Base-by-base conservation (phyloP, 2,113 vertebrate genomes). In the Podilymbus podiceps region DNA sequence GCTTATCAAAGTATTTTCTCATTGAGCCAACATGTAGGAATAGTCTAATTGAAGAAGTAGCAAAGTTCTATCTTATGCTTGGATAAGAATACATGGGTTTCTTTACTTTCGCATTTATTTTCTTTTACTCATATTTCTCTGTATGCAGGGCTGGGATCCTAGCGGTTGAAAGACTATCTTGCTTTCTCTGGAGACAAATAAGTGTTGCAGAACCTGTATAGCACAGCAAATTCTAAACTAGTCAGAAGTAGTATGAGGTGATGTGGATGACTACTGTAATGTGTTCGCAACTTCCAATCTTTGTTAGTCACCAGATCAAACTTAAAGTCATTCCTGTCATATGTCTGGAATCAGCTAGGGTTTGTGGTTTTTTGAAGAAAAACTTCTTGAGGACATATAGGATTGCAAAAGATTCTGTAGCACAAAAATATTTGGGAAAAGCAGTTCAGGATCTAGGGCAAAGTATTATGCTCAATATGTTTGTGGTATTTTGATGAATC, bases 1-100 rank as follows among this genome's bases (percentile, higher is more conserved):
- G 42, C 5, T 42, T 42, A 42, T 42, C 42, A 42, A 42, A 42
- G 4, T n/a, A n/a, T 38, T 30, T 68, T 33, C 30, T 88, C 6
- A 7, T 8, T 44, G 16, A 75, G 15, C 31, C 9, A 60, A 12
- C 7, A 8, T 31, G 8, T 38, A 75, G 24, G 31, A 33, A 14
- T 35, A 56, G 15, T 49, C 19, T 62, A 14, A 30, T 40, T 46
- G 44, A 80, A 89, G 24, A 60, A 88, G 31, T 11, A 12, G 4
- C 30, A 64, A 24, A 35, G 62, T 82, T 66, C 33, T 82, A 4
- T 0, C 78, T 78, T 53, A 33, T 19, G 9, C 24, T 62, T 83
- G 31, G 3, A 22, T 13, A 30, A 44, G 5, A 1, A 1, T 33
- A 9, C 55, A 46, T 16, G 21, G 5, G 5, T 3, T 16, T 6